Base-by-base conservation (phyloP, 2,797 vertebrate genomes). In the Emys orbicularis region DNA sequence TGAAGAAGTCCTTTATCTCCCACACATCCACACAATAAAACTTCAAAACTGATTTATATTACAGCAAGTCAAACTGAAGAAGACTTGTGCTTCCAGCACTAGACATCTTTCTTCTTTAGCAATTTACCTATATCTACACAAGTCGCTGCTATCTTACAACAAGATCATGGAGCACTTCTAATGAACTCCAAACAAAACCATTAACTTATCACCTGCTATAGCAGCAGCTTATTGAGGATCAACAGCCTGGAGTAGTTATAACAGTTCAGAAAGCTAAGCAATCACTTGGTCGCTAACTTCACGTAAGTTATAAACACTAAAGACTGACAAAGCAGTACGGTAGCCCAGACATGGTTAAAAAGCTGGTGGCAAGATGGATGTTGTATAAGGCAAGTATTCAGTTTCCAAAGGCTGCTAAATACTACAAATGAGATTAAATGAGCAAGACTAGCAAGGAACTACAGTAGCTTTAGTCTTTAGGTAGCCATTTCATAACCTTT, bases 221-320 rank as follows among this genome's bases (percentile, higher is more conserved):
- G 90, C 90, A 97, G 94, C 80, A 92, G 94, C 92, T 97, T 95
- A 97, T 47, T 95, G 94, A 93, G 94, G 97, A 97, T 97, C 94
- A 97, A 92, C 93, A 95, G 96, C 93, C 96, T 97, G 94, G 88
- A 96, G 96, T 94, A 89, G 37, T 44, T 23, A 12, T 41, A 72
- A 96, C 96, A 68, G 61, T 96, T 97, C 4, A 2, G 95, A 96
- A 97, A 76, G 97, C 97, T 97, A 97, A 97, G 90, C 96, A 97
- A 97, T 95, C 95, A 95, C 96, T 89, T 97, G 92, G 94, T 96
- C 95, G 93, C 96, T 97, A 97, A 97, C 90, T 96, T 87, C 96
- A 97, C 89, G 96, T 94, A 96, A 97, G 96, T 96, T 97, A 65
- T 9, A 96, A 96, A 94, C 79, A 61, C 80, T 81, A 87, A 94